Evolutionary conservation across 2,888 invertebrate species (phyloP), one percentile per base, ranked within the genome.

Genomic region (Pocota personata): DNA sequence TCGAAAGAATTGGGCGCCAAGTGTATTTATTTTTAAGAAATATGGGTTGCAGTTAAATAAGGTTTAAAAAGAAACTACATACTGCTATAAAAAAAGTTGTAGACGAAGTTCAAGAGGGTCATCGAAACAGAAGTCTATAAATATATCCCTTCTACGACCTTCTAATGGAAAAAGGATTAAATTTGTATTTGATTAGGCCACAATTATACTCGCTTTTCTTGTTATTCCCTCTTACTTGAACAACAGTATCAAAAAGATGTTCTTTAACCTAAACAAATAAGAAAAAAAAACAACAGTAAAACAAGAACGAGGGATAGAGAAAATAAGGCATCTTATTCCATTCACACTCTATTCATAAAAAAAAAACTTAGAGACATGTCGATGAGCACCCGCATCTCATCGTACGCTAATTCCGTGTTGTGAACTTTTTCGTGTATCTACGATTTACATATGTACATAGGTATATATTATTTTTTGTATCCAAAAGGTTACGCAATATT

Each of bases 91-190:
- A n/a, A n/a, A n/a, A n/a, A n/a, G 35, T 12, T 10, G 35, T 35
- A 10, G 10, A 7, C 14, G 10, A 14, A 46, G 19, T 46, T 19
- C 35, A 35, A 35, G 19, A 57, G 35, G 57, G 19, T 57, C 35
- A 10, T 12, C 57, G 12, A 35, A 19, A 35, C 19, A 57, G 27
- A 46, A 21, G n/a, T 16, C 10, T 14, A 62, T 30, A 24, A 16
- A n/a, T n/a, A 46, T 3, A 16, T 7, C 30, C 1, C 37, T 4
- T 19, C 21, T 5, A 1, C 7, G 30, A 3, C 48, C 7, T 32
- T 27, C 37, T 67, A 67, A 67, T 67, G 67, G 67, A 67, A 67
- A 67, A 67, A 67, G 67, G 67, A 67, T 67, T 67, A 52, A 37
- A 48, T 52, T 52, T 40, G 55, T 69, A 57, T 69, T 69, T 69